Conservation (phyloP, 2,888 invertebrate genomes). For the Trimorus sp. region DNA sequence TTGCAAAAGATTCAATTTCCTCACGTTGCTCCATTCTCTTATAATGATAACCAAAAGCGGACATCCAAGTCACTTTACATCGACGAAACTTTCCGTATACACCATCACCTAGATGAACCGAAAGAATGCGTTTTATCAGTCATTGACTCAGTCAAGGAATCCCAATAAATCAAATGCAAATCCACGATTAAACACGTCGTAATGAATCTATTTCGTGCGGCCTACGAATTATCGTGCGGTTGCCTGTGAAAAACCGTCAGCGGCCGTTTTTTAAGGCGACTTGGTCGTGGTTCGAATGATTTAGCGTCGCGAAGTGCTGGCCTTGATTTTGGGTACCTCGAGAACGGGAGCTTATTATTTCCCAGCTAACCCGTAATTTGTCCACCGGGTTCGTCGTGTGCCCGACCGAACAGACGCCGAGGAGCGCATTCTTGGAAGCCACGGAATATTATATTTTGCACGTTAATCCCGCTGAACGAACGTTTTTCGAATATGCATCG, state of each 20-base stretch:
- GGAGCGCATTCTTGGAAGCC: slow-evolving; percentile 74
- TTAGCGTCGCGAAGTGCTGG: slow-evolving; percentile 78
- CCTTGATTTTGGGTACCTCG: slow-evolving; percentile 77
- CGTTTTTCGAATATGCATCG: slow-evolving; percentile 47
- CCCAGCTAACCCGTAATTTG: slow-evolving; percentile 80
- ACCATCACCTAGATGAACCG: not conserved
- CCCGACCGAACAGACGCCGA: slow-evolving; percentile 67
- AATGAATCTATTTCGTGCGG: slow-evolving; percentile 62
- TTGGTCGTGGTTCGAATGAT: slow-evolving; percentile 73
- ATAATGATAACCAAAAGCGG: no score
- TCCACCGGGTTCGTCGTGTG: slow-evolving; percentile 77
- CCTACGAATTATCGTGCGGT: slow-evolving; percentile 38
- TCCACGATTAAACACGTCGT: slow-evolving; percentile 55
- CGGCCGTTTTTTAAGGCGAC: slow-evolving; percentile 72
- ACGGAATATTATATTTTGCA: slow-evolving; percentile 61
- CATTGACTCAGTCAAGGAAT: slow-evolving; percentile 32
- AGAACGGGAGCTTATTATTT: slow-evolving; percentile 81
- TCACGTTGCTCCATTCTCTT: no score
- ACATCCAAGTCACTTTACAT: no score
- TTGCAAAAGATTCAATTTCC: no score
- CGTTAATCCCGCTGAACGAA: slow-evolving; percentile 40
- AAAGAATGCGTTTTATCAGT: slow-evolving; percentile 29
- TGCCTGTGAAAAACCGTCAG: slow-evolving; percentile 70
- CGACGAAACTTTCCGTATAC: no score
- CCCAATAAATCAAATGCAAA: slow-evolving; percentile 52